Evolutionary conservation across 2,113 vertebrate genomes (phyloP), one percentile per base, ranked within the genome.

Genomic region (Gavia stellata): DNA sequence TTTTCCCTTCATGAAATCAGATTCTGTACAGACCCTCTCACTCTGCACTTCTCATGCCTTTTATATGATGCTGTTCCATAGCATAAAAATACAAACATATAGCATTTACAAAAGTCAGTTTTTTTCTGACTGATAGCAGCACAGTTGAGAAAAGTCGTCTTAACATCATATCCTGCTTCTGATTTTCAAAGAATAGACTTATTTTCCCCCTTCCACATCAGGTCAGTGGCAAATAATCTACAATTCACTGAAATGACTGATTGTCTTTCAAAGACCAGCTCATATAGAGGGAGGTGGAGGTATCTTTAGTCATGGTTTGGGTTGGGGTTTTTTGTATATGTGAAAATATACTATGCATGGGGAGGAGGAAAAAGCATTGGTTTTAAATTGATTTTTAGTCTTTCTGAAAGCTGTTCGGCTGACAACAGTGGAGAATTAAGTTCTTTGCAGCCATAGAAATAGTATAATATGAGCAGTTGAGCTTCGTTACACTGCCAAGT

Each of bases 381-480:
- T 53, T 91, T 82, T 23, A 85, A 81, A 82, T 53, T 77, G 49
- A 92, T 70, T 94, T 94, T 92, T 62, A 80, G 29, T 62, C 47
- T 62, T 85, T 42, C 31, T 90, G 78, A 88, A 91, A 92, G 36
- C 33, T 92, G 20, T 84, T 94, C 18, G 23, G 31, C 73, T 91
- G 86, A 73, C 33, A 85, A 63, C 58, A 53, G 0, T 14, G 4
- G 44, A 81, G 24, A 96, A 58, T 63, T 61, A 70, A 75, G 71
- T 86, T 71, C 44, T 61, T 42, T 94, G 86, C 62, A 89, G 33
- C 8, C 26, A 53, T 14, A 87, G 45, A 62, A 91, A 55, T 63
- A 84, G 24, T 33, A 38, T 34, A 86, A 80, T 62, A 45, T 31
- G 38, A 86, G 49, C 25, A 70, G 16, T 6, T 33, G 47, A 87